These are phyloP conservation scores for Mesaphorura yosii DNA, from an alignment of 1,140 invertebrate species.

Conservation along the genomic window DNA sequence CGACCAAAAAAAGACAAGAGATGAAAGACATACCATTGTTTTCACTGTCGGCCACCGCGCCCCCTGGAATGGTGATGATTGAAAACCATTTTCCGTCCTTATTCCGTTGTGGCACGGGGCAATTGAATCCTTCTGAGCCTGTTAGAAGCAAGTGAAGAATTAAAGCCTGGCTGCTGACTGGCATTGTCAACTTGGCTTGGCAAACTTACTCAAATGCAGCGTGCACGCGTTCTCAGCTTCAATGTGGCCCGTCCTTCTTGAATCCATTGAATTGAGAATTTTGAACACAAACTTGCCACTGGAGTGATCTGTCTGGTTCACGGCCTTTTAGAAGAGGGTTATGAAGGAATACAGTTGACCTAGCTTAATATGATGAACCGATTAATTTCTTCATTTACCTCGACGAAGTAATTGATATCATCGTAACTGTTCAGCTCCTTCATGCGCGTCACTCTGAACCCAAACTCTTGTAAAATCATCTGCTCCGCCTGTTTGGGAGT, in stretches of 20 bases:
- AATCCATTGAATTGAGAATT: slow-evolving; percentile 66
- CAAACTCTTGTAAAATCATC: slow-evolving; percentile 53
- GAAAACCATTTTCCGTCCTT: slow-evolving; percentile 46
- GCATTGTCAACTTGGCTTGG: too few species aligned
- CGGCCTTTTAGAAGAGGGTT: slow-evolving; percentile 32
- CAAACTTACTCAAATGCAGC: slow-evolving; percentile 49
- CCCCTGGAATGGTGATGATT: slow-evolving; percentile 42
- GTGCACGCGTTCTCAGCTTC: slow-evolving; percentile 59
- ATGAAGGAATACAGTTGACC: too few species aligned
- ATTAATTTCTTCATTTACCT: too few species aligned
- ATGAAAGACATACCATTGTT: slow-evolving; percentile 15
- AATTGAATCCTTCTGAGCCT: slow-evolving; percentile 47
- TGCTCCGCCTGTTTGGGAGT: slow-evolving; percentile 42
- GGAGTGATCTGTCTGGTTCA: too few species aligned
- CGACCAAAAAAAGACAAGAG: slow-evolving; percentile 9
- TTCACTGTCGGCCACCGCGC: slow-evolving; percentile 1
- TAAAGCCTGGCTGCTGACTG: too few species aligned
- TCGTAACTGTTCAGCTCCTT: slow-evolving; percentile 64
- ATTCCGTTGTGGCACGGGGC: slow-evolving; percentile 55
- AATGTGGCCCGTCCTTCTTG: slow-evolving; percentile 49
- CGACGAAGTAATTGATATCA: slow-evolving; percentile 60
- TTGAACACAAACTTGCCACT: slow-evolving; percentile 63
- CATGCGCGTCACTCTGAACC: slow-evolving; percentile 50
- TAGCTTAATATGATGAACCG: too few species aligned
- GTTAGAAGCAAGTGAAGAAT: slow-evolving; percentile 20